Base-by-base conservation (phyloP, 2,113 vertebrate species). In the Panthera leo region DNA sequence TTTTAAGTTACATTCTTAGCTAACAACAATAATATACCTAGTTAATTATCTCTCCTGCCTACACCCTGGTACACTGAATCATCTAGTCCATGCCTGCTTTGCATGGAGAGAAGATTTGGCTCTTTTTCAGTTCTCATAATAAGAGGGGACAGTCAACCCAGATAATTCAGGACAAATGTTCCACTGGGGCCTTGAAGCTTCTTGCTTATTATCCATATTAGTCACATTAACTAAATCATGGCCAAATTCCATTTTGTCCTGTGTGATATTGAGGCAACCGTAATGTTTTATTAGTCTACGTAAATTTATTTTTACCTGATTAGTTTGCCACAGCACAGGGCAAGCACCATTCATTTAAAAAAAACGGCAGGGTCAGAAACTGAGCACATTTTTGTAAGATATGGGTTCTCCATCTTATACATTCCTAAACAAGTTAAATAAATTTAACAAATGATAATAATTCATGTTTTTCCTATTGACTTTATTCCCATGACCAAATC, bases 81-180 rank as follows among this genome's bases (percentile, higher is more conserved):
- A 36, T 51, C n/a, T 25, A 23, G 48, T 39, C 67, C 63, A 45
- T 27, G 42, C 65, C 55, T 85, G 45, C 0, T 0, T 53, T 51
- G 10, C 65, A n/a, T 29, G 58, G 42, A 89, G 29, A 63, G 34
- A 58, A 63, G 34, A 58, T 36, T 14, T 63, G 80, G 55, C 76
- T 89, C 23, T 86, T 48, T 85, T 85, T 95, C 90, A 76, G 45
- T 67, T 96, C 48, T 82, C 29, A 19, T 97, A 95, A 96, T 92
- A 85, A 90, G 94, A 97, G 71, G 58, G 85, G 92, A 95, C 84
- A 97, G 95, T 94, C 90, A 93, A 67, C 58, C 75, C 88, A 95
- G 84, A 97, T 97, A 96, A 96, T 83, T 92, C 95, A 94, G 71
- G 84, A 96, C n/a, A 10, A 97, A 97, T 94, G 87, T 94, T 96